Evolutionary conservation across 1,140 invertebrate species (phyloP).

Genomic region (Anoplolepis gracilipes): DNA sequence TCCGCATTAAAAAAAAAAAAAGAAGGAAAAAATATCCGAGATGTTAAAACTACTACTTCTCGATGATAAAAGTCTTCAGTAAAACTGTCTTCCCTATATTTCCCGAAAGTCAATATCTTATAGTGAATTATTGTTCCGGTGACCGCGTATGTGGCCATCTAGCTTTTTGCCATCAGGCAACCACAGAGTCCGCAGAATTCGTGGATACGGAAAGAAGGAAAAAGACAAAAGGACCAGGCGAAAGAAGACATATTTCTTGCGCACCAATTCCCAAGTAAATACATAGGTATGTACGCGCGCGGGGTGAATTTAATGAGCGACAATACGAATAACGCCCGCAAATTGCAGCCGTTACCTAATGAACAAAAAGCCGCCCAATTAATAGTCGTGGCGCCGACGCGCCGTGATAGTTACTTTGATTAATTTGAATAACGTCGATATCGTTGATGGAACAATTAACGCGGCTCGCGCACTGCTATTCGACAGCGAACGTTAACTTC

Average conservation of each 20-base stretch:
- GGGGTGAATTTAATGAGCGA: slow-evolving; percentile 52
- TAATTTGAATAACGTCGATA: slow-evolving; percentile 62
- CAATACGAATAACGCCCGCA: slow-evolving; percentile 51
- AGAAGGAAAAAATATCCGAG: not conserved
- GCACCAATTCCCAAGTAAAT: slow-evolving; percentile 11
- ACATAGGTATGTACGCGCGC: slow-evolving; percentile 1
- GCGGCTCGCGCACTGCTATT: not conserved
- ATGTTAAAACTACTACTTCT: not conserved
- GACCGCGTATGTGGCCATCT: not conserved
- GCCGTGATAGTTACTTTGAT: slow-evolving; percentile 59
- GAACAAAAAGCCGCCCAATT: slow-evolving; percentile 61
- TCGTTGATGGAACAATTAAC: slow-evolving; percentile 46
- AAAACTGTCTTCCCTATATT: slow-evolving; percentile 37
- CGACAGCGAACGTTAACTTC: slow-evolving; percentile 13
- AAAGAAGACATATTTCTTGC: slow-evolving; percentile 42
- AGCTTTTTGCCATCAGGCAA: slow-evolving; percentile 43
- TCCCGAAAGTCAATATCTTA: slow-evolving; percentile 47
- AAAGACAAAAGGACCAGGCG: slow-evolving; percentile 1
- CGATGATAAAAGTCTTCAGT: slow-evolving; percentile 12
- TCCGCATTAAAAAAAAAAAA: not conserved
- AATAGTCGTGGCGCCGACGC: slow-evolving; percentile 30
- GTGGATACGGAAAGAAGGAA: slow-evolving; percentile 14
- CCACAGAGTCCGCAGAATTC: slow-evolving; percentile 32
- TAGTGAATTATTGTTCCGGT: slow-evolving; percentile 35
- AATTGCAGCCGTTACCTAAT: slow-evolving; percentile 51